Base-by-base conservation (phyloP, 2,888 invertebrate species). In the Alloplasta piceator region DNA sequence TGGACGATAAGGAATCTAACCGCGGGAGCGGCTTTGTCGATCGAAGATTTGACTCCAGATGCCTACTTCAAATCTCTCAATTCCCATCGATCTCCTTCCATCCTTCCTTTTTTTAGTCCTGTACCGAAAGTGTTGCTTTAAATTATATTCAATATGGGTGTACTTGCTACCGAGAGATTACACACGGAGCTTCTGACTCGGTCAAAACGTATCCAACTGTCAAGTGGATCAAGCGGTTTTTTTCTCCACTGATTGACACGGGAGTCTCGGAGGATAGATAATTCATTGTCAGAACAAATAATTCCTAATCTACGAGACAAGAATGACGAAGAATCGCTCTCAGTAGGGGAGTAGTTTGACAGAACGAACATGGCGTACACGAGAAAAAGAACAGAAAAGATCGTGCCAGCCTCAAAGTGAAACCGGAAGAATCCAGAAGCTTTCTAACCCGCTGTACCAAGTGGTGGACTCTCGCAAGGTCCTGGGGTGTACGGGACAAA, bases 1-100 rank as follows among this genome's bases (percentile, higher is more conserved):
- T 84, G 74, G 60, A n/a, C 79, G 82, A 82, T 82, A 82, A 80
- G 83, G 55, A 77, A 84, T 83, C 84, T 82, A 71, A 78, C 72
- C 71, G 26, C 26, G 70, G 61, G 74, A 78, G 75, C 72, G 48
- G 16, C 64, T 72, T 41, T 64, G n/a, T 46, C 26, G 55, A 55
- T 50, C 63, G 74, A 67, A 64, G 14, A 67, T 72, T 71, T 68
- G 41, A 61, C 71, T 66, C 46, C 50, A 48, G 16, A 50, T 64
- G 52, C 41, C 83, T 73, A 55, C 55, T 74, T 79, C 72, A 79
- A 83, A 83, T 84, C 83, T 84, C 82, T 83, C 83, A 82, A 83
- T 83, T 74, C 76, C 60, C 46, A 82, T 82, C 80, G 73, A 46
- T 61, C 74, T 41, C 56, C n/a, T 9, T 52, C 26, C 63, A n/a